These are phyloP conservation scores for Armadillidium nasatum DNA, from an alignment of 1,140 invertebrate species.

Conservation along the genomic window DNA sequence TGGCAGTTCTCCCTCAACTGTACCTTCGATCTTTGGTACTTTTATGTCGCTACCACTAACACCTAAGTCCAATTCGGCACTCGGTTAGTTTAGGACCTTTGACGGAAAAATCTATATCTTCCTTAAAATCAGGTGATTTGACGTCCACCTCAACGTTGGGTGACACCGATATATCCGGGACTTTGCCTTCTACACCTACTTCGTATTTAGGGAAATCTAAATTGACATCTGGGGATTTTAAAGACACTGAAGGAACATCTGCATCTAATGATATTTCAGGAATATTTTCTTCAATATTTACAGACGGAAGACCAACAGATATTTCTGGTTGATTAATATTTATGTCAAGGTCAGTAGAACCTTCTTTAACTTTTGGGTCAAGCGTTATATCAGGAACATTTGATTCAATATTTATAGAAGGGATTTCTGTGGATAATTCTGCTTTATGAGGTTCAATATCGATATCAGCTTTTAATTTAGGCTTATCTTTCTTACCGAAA, in stretches of 20 bases:
- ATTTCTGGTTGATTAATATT: background rate
- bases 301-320: background rate
- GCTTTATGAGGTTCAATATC: conserved; percentile 2
- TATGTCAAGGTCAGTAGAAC: background rate
- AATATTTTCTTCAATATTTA: conserved; percentile 13
- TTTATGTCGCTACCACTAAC: conserved; percentile 16
- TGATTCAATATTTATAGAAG: background rate
- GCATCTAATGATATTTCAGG: background rate
- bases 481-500: background rate
- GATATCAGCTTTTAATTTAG: background rate
- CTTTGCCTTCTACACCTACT: conserved; percentile 3
- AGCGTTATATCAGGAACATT: conserved; percentile 2
- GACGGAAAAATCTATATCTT: background rate
- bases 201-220: background rate
- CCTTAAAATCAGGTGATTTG: conserved; percentile 11
- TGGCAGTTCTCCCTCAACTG: no score
- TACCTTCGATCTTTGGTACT: background rate
- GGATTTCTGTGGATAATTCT: background rate
- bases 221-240: background rate
- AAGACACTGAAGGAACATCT: background rate
- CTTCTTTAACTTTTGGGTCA: background rate
- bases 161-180: background rate
- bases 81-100: conserved; percentile 8
- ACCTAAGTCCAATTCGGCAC: conserved; percentile 1
- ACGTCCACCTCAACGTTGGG: background rate